Conservation (phyloP, 2,888 invertebrate genomes). For the Dynastes tityus region DNA sequence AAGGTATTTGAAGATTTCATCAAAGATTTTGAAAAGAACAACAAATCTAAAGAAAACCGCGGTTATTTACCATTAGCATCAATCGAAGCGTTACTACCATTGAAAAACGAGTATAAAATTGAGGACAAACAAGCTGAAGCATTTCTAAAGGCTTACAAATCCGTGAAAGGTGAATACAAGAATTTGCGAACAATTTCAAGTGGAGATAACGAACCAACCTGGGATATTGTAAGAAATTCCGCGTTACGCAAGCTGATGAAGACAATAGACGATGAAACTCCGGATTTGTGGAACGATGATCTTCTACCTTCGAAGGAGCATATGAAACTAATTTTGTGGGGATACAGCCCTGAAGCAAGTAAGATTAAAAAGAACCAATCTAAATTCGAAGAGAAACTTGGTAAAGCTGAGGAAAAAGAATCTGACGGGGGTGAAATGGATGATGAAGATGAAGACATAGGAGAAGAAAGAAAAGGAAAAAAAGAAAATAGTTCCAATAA, state of each 20-base stretch:
- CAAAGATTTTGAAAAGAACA: conserved; percentile 81
- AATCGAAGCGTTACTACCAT: conserved; percentile 73
- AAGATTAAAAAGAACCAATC: conserved; percentile 77
- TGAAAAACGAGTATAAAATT: conserved; percentile 73
- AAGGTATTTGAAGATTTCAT: conserved; percentile 81
- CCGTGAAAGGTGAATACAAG: conserved; percentile 82
- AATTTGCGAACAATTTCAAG: conserved; percentile 78
- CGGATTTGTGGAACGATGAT: conserved; percentile 78
- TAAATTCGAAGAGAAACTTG: conserved; percentile 70
- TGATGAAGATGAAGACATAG: conserved; percentile 54
- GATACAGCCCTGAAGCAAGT: conserved; percentile 81
- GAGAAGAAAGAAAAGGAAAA: conserved; percentile 53
- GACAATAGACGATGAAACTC: conserved; percentile 75
- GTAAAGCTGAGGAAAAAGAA: conserved; percentile 59
- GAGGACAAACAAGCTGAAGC: conserved; percentile 71
- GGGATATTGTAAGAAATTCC: conserved; percentile 83
- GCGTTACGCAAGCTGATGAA: conserved; percentile 75
- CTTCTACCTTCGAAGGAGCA: conserved; percentile 81
- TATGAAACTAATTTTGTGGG: conserved; percentile 81
- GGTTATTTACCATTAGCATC: conserved; percentile 78
- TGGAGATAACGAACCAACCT: conserved; percentile 75
- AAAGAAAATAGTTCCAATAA: conserved; percentile 58
- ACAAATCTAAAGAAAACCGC: conserved; percentile 80
- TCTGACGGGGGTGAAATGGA: conserved; percentile 58
- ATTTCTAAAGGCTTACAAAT: conserved; percentile 78